phyloP scores from a whole-genome alignment of 2,797 vertebrate genomes.

The Acanthurus tractus region DNA sequence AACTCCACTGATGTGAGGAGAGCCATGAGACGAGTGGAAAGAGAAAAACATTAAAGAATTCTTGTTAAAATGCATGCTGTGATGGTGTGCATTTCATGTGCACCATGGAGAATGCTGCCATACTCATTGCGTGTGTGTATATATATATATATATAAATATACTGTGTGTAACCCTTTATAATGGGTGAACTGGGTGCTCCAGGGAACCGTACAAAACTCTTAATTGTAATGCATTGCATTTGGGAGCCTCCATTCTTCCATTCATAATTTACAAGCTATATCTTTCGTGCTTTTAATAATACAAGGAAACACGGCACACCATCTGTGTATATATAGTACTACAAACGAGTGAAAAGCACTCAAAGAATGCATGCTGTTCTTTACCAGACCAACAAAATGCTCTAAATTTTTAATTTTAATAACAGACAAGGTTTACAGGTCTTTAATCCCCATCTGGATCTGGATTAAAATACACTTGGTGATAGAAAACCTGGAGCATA shows the following conservation, averaged over 20 bases:
- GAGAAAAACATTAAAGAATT: conserved; percentile 19
- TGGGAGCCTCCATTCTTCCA: conserved; percentile 31
- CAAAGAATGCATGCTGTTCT: background rate
- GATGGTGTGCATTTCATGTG: conserved; percentile 24
- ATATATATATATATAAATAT: background rate
- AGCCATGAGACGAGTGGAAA: conserved; percentile 34
- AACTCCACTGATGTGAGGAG: conserved; percentile 22
- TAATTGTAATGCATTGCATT: conserved; percentile 55
- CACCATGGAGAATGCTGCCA: conserved; percentile 3
- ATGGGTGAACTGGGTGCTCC: conserved; percentile 22
- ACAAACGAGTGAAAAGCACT: conserved; percentile 20
- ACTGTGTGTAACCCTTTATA: conserved; percentile 24
- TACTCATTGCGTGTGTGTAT: conserved; percentile 7
- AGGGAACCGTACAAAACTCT: conserved; percentile 23
- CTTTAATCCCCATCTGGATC: conserved; percentile 16
- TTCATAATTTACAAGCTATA: conserved; percentile 64
- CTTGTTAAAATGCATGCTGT: conserved; percentile 8
- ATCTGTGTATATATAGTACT: background rate
- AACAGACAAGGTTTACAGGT: conserved; percentile 6
- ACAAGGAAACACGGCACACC: conserved; percentile 21
- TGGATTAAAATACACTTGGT: conserved; percentile 15
- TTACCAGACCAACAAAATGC: background rate
- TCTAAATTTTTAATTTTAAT: conserved; percentile 13
- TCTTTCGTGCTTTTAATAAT: conserved; percentile 29
- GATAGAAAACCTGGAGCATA: background rate